A percentile compares a stretch with the other conserved stretches of the same genome.
phyloP scores from a whole-genome alignment of 2,797 vertebrate species.

The Characodon lateralis region DNA sequence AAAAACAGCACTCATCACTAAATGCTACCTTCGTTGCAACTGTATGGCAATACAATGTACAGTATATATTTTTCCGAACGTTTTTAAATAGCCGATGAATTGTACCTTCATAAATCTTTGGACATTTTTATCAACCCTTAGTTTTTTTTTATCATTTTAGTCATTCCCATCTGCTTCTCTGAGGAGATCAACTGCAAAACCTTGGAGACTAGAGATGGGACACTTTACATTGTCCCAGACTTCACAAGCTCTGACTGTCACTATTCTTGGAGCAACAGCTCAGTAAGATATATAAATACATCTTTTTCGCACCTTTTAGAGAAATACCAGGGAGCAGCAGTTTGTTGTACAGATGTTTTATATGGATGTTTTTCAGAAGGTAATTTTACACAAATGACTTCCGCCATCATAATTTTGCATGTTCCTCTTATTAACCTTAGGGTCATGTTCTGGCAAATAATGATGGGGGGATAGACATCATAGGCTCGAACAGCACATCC shows the following conservation, averaged over 20 bases:
- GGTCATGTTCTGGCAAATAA: background rate
- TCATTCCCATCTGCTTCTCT: background rate
- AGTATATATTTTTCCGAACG: background rate
- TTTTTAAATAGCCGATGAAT: background rate
- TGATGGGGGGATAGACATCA: background rate
- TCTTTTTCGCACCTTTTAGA: background rate
- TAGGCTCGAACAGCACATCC: background rate
- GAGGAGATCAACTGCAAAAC: background rate
- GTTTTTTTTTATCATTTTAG: background rate
- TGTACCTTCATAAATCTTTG: too few relatives aligned
- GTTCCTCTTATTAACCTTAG: background rate
- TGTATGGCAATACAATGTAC: background rate
- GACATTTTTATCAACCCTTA: background rate
- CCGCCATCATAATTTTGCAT: background rate
- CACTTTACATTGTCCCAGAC: background rate
- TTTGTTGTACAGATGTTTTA: background rate
- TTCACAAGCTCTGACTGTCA: background rate
- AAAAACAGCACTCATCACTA: background rate
- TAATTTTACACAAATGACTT: background rate
- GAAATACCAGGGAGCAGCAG: background rate
- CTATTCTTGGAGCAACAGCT: background rate
- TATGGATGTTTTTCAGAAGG: background rate
- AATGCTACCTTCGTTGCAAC: background rate
- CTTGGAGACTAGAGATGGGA: background rate
- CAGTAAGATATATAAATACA: background rate